These are phyloP conservation scores for Arctopsyche grandis DNA, from an alignment of 1,140 invertebrate genomes.

Conservation along the genomic window DNA sequence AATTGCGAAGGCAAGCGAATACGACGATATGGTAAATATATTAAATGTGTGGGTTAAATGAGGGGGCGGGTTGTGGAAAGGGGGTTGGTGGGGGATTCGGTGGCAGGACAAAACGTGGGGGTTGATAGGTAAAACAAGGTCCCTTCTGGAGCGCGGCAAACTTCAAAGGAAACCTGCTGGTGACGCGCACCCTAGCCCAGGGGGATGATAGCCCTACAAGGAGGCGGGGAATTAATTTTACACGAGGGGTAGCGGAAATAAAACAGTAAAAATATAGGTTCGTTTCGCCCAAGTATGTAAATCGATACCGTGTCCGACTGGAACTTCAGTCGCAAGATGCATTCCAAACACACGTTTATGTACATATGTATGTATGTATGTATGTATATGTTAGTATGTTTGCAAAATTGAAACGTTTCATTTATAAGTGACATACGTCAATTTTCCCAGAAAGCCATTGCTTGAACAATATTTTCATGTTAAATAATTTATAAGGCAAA, in stretches of 20 bases:
- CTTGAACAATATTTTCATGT: too few species aligned
- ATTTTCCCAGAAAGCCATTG: too few species aligned
- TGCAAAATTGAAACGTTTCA: too few species aligned
- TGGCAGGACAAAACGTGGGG: neutral
- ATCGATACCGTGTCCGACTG: constrained; percentile 9
- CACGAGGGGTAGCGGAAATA: constrained; percentile 38
- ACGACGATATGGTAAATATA: neutral
- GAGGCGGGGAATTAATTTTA: constrained; percentile 46
- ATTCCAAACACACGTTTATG: too few species aligned
- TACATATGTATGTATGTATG: too few species aligned
- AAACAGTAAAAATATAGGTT: constrained; percentile 34
- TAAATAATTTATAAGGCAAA: too few species aligned
- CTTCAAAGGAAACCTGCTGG: constrained; percentile 53
- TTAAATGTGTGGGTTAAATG: neutral
- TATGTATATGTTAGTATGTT: too few species aligned
- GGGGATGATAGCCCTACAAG: constrained; percentile 34
- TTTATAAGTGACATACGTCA: too few species aligned
- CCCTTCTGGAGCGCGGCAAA: constrained; percentile 40
- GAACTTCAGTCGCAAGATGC: neutral
- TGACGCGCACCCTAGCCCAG: constrained; percentile 46
- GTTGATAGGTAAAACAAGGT: constrained; percentile 40
- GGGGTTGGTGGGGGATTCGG: neutral
- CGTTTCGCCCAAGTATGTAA: constrained; percentile 6
- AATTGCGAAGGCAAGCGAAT: neutral
- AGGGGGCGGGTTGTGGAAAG: neutral